Base-by-base conservation (phyloP, 2,113 vertebrate species). In the Vidua macroura region DNA sequence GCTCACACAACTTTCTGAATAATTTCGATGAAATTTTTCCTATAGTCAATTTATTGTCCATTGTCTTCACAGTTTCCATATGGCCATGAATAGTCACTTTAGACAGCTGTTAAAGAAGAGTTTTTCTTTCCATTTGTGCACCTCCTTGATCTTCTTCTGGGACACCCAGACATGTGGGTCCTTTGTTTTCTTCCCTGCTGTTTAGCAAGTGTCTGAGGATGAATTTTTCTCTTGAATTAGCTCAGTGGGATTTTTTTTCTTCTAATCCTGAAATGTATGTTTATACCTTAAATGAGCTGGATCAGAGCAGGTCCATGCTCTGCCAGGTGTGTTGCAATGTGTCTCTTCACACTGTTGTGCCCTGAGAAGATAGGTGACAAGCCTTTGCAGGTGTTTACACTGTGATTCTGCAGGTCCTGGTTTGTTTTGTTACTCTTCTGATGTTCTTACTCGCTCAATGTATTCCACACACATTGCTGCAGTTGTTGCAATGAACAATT, bases 281-380 rank as follows among this genome's bases (percentile, higher is more conserved):
- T 76, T 76, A 10, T 12, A 39, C 22, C 5, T 23, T 23, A 43
- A 68, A 35, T 46, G 31, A 90, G 5, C 17, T 23, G 39, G 60
- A 27, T 60, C 22, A 76, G 21, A 82, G 48, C 25, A 39, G 52
- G 8, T 23, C 31, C 49, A 5, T 51, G 43, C 33, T 78, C 24
- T 87, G 37, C 31, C 52, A 43, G 5, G 2, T 53, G n/a, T 49
- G 41, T 17, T 48, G 53, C 0, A 0, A n/a, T 22, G 43, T 37
- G 25, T 25, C 5, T 1, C n/a, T 22, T 5, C 41, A 35, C 31
- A 11, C 1, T 0, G 0, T 20, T 25, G 18, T 48, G 39, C n/a
- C 17, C 6, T 0, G 0, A 28, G 56, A 39, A 56, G 21, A 10
- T 0, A 8, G 23, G 16, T 73, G 63, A 68, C 27, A 73, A 59